Evolutionary conservation across 2,113 vertebrate genomes (phyloP).

Genomic region (Python bivittatus): DNA sequence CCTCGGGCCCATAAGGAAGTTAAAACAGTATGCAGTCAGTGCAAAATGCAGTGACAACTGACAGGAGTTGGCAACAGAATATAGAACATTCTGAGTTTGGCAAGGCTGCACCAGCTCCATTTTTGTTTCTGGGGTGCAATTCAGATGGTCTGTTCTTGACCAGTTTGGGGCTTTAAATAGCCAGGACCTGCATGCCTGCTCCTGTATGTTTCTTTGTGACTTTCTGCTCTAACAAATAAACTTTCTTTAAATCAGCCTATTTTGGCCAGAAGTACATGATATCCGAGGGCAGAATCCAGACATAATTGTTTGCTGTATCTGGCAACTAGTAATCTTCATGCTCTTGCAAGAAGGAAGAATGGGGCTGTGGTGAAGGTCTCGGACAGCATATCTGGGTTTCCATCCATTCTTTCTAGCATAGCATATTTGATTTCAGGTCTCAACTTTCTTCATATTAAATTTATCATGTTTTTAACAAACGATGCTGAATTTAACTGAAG

Average conservation of each 20-base stretch:
- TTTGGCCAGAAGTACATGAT: neutral
- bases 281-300: constrained; percentile 4
- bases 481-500: neutral
- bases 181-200: neutral
- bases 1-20: neutral
- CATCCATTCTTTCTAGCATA: fast-evolving
- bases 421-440: fast-evolving
- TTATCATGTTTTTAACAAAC: neutral
- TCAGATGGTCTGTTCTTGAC: neutral
- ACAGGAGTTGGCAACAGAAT: neutral
- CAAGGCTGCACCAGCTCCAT: neutral
- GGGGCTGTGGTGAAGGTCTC: fast-evolving
- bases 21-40: neutral
- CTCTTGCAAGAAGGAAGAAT: neutral
- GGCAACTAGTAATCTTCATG: neutral
- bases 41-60: neutral
- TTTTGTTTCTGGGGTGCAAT: neutral
- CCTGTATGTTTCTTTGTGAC: neutral
- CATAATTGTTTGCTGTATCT: neutral
- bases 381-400: neutral
- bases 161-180: neutral
- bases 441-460: neutral
- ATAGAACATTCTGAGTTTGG: neutral
- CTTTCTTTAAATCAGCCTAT: constrained; percentile 9
- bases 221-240: neutral